Percentiles rank a stretch among this genome's conserved stretches.
phyloP scores from a whole-genome alignment of 2,797 vertebrate genomes.

The Craterocephalus amniculus region DNA sequence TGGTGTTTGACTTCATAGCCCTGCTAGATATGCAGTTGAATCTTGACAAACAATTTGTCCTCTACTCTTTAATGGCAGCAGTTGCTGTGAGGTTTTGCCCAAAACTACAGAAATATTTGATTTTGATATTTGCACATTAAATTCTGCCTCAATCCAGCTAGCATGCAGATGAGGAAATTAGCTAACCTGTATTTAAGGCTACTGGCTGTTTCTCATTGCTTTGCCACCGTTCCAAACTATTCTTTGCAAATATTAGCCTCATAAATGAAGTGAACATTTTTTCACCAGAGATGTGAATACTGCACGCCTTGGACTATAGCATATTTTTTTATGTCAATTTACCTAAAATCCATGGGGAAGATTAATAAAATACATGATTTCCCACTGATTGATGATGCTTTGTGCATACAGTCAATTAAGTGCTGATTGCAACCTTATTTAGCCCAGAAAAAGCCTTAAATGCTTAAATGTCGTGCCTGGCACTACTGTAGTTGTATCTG shows the following conservation, averaged over 20 bases:
- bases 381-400: too few species aligned
- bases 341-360: too few species aligned
- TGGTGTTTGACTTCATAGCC: conserved; percentile 5
- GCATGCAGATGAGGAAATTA: conserved; percentile 10
- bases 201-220: too few species aligned
- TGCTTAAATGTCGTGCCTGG: too few species aligned
- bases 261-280: too few species aligned
- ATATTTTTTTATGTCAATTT: neutral
- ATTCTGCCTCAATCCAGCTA: neutral
- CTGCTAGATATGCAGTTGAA: conserved; percentile 24
- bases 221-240: too few species aligned
- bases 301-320: neutral
- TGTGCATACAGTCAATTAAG: too few species aligned
- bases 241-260: too few species aligned
- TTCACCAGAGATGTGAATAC: too few species aligned
- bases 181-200: neutral
- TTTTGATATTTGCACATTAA: conserved; percentile 6
- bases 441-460: too few species aligned
- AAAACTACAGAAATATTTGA: neutral
- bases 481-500: too few species aligned
- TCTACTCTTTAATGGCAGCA: neutral
- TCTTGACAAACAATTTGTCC: conserved; percentile 22
- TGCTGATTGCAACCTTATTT: too few species aligned
- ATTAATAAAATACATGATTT: neutral
- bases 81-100: neutral